Base-by-base conservation (phyloP, 2,888 invertebrate genomes). In the Dynastes grantii region DNA sequence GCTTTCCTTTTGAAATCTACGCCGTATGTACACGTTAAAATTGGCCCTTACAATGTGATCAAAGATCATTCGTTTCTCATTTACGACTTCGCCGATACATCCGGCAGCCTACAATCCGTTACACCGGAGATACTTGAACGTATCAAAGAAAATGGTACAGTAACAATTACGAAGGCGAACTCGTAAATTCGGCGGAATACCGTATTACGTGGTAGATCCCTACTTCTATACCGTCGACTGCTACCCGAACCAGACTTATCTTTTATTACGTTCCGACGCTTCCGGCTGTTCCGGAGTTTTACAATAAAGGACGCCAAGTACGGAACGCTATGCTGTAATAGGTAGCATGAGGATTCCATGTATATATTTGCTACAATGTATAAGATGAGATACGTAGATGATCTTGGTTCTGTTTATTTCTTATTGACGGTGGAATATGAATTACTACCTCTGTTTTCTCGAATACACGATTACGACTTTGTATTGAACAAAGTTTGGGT, bases 301-400 rank as follows among this genome's bases (percentile, higher is more conserved):
- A 61, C 73, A 75, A 75, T 68, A 68, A 68, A 68, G 22, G 51
- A 16, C 49, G 61, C 61, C 13, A n/a, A 45, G 49, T 22, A 51
- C 11, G 37, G 16, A 68, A 51, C 29, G 68, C 11, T 13, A 22
- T 11, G 22, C 11, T 1, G 67, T 22, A 68, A 68, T 27, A 51
- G 8, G 16, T 9, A 13, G 40, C 22, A 16, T 16, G 68, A 51
- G 63, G 22, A 61, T 22, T 1, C 22, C 22, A 16, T 27, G 22
- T 58, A 16, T 53, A 40, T 55, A 27, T 45, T 75, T 75, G 73
- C 29, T 61, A 75, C 61, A 61, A 68, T 68, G 68, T 51, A 68
- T 51, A 51, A 32, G 9, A 51, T 8, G 8, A 45, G 65, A 45
- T 65, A 65, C 65, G n/a, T 4, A 32, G 65, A 37, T 40, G 13